Conservation (phyloP, 2,797 vertebrate species). For the Gobionotothen gibberifrons region DNA sequence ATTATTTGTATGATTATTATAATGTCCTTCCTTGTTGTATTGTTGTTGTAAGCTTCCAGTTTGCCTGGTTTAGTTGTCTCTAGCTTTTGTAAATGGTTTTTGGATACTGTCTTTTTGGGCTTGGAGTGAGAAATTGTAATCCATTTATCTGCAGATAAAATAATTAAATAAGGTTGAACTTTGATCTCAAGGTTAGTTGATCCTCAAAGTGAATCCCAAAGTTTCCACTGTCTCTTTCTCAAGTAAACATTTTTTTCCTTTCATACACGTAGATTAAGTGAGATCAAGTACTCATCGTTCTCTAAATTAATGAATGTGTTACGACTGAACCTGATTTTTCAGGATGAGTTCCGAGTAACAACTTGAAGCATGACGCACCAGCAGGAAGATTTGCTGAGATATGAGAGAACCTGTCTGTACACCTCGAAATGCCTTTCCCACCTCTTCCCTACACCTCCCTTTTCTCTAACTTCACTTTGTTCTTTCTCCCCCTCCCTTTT, state of each 20-base stretch:
- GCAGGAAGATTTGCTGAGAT: slow-evolving; percentile 42
- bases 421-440: slow-evolving; percentile 52
- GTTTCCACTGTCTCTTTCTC: background rate
- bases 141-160: background rate
- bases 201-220: background rate
- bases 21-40: no score
- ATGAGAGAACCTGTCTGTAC: slow-evolving; percentile 69
- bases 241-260: background rate
- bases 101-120: background rate
- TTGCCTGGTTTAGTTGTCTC: no score
- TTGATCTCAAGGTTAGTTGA: background rate
- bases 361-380: slow-evolving; percentile 54
- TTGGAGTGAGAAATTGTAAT: background rate
- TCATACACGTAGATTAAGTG: slow-evolving; percentile 12
- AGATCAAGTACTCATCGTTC: slow-evolving; percentile 9
- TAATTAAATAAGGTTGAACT: background rate
- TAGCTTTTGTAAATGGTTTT: background rate
- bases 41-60: no score
- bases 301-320: background rate
- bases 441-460: slow-evolving; percentile 22
- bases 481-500: slow-evolving; percentile 23
- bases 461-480: slow-evolving; percentile 13
- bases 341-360: slow-evolving; percentile 26
- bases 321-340: slow-evolving; percentile 26
- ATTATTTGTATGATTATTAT: no score